Evolutionary conservation across 2,113 vertebrate species (phyloP), one percentile per base, ranked within the genome.

Genomic region (Murina feae): DNA sequence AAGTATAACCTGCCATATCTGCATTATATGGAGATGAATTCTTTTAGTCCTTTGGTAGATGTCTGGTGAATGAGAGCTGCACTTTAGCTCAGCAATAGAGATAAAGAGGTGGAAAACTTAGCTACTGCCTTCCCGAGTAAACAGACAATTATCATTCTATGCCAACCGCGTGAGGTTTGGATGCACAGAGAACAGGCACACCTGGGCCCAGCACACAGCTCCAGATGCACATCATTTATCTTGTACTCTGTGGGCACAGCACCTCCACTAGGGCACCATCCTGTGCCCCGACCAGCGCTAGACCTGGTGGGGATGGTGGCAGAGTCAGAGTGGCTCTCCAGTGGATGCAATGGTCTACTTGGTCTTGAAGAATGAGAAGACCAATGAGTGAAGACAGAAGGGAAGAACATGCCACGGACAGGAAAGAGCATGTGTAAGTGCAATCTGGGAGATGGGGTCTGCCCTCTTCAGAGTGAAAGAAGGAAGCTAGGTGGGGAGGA

Each of bases 1-100:
- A 20, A 85, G 47, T n/a, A 32, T 30, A 74, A 47, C 5, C n/a
- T 83, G 32, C 23, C 23, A 23, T 17, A 35, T 23, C 89, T 88
- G 68, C 42, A 49, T 37, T 79, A 65, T 4, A 68, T 9, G 28
- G 42, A 95, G 81, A 68, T 86, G 18, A 20, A 90, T 37, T 90
- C 28, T 58, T 78, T 92, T 14, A 21, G 11, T 14, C 51, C 37
- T 71, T 55, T 6, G 11, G 30, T 71, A 32, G 84, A 7, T 78
- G 90, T 60, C 68, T 12, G 71, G n/a, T 69, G 60, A 91, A 44
- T 6, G 12, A 63, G 25, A 74, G 5, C 20, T 63, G 84, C 39
- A 39, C 14, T n/a, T 74, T 58, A 51, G 28, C 13, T 74, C 37
- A 66, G n/a, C 35, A 83, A 85, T 35, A 39, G 6, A 51, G 25